Base-by-base conservation (phyloP, 2,113 vertebrate genomes). In the Hippocampus zosterae region DNA sequence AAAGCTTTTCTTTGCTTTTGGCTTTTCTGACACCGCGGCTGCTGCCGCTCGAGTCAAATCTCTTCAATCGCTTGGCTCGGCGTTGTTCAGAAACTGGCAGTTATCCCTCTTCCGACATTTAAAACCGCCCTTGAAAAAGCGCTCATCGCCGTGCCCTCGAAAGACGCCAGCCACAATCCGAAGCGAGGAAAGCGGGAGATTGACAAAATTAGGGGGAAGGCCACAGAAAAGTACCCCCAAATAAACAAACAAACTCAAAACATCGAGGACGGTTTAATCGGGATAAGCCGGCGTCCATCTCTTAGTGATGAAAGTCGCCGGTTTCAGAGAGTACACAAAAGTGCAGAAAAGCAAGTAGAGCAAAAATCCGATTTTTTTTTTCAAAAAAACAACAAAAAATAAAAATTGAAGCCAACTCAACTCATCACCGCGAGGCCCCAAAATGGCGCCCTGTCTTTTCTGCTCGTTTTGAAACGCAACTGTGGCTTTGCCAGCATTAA, bases 331-430 rank as follows among this genome's bases (percentile, higher is more conserved):
- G 27, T 29, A 27, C 27, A 60, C 33, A 19, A 19, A 60, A 60
- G 15, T 57, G 46, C 37, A 3, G 21, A 40, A 50, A 70, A 66
- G 68, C 53, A 50, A 70, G 59, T 13, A 55, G 70, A 72, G 80
- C 79, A 75, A 86, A 87, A 88, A 88, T 88, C 23, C 84, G 81
- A 82, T 37, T 37, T 37, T 37, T 37, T 27, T n/a, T n/a, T n/a
- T n/a, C 62, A 66, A 73, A 69, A 64, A 46, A 68, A 57, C 2
- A 72, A 60, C 69, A 53, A 27, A 8, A 42, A 64, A 16, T 16
- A 2, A 15, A 46, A 46, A 44, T 44, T 5, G 5, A 37, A 37
- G 33, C 7, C 41, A 83, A 83, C 52, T 62, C 48, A 60, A 65
- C 53, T 67, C 29, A 64, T 55, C 74, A 29, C 41, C 60, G 33